Percentiles rank a stretch among this genome's conserved stretches.
These are phyloP conservation scores for Urophycis tenuis DNA, from an alignment of 2,797 vertebrate genomes.

Conservation along the genomic window DNA sequence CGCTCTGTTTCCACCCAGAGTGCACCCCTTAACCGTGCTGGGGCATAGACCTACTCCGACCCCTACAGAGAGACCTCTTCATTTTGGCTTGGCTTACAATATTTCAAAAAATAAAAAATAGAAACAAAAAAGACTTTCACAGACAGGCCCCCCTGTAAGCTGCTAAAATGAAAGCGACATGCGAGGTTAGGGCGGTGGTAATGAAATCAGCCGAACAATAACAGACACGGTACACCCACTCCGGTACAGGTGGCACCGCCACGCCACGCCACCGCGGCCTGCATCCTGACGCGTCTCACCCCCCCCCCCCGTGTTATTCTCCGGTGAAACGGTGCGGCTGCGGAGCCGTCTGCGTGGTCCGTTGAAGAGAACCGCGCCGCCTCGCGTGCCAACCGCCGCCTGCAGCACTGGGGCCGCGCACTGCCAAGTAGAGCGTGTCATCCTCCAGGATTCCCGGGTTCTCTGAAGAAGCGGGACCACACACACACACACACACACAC, in stretches of 20 bases:
- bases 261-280: no score
- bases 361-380: neutral
- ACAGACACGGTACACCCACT: neutral
- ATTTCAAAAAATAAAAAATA: neutral
- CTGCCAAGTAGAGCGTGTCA: neutral
- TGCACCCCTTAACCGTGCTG: neutral
- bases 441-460: neutral
- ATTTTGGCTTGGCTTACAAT: neutral
- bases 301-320: no score
- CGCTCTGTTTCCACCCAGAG: neutral
- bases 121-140: no score
- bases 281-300: no score
- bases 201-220: neutral
- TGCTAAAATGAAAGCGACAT: no score
- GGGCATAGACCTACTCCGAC: neutral
- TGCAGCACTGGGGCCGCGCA: no score
- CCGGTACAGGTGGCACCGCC: no score
- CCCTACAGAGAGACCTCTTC: neutral
- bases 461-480: neutral
- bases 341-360: neutral
- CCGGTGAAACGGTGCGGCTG: no score
- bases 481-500: constrained; percentile 2
- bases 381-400: no score
- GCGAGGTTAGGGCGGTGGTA: neutral
- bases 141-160: neutral